These are phyloP conservation scores for Corbicula japonica DNA, from an alignment of 2,888 invertebrate genomes.

Conservation along the genomic window DNA sequence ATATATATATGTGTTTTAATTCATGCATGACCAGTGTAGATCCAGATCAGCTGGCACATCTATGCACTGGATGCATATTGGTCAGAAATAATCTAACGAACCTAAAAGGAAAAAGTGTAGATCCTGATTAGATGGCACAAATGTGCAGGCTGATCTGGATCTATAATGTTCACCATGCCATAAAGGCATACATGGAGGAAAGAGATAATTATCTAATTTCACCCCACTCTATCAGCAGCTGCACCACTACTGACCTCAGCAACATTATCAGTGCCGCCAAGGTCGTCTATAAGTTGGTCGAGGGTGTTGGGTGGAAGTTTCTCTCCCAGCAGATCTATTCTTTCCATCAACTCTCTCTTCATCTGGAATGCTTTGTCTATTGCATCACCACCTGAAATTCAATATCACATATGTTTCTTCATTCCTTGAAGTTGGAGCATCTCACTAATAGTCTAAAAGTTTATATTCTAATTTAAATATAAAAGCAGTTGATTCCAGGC, in stretches of 20 bases:
- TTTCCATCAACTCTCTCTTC: conserved; percentile 95
- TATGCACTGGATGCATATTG: no score
- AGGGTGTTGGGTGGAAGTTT: conserved; percentile 98
- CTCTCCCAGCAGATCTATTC: conserved; percentile 95
- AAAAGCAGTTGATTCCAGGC: not conserved
- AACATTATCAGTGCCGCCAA: conserved; percentile 98
- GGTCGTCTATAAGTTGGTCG: conserved; percentile 98
- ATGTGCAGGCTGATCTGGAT: no score
- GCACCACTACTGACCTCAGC: conserved; percentile 91
- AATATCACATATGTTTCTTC: not conserved
- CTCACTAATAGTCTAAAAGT: not conserved
- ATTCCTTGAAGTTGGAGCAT: not conserved
- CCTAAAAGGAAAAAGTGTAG: no score
- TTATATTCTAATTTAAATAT: not conserved
- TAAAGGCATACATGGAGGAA: no score
- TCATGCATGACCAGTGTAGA: no score
- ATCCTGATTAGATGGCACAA: no score
- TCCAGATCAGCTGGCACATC: no score
- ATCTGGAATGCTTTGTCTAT: conserved; percentile 92
- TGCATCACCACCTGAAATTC: conserved; percentile 65
- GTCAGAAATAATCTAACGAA: no score
- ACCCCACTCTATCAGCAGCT: not conserved
- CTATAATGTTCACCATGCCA: no score
- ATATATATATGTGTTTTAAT: no score
- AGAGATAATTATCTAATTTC: no score